Conservation (phyloP, 2,113 vertebrate genomes). For the Lonchura striata region DNA sequence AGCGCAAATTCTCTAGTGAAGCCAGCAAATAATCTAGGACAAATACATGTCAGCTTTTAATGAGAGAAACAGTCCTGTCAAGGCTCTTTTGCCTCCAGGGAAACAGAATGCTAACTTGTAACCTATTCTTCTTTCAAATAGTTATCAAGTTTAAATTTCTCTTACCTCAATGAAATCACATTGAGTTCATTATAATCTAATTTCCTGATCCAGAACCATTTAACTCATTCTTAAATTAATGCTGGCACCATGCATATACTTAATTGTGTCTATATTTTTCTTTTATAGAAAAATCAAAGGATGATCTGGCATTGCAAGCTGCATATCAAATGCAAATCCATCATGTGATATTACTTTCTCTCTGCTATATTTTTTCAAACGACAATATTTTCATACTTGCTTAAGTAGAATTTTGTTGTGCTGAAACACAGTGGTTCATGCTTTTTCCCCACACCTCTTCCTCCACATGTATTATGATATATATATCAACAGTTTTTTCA, state of each 20-base stretch:
- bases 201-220: conserved; percentile 46
- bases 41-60: conserved; percentile 7
- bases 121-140: not conserved
- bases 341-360: rapidly evolving
- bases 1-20: not conserved
- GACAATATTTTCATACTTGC: not conserved
- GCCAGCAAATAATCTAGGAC: not conserved
- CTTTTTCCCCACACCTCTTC: not conserved
- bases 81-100: conserved; percentile 16
- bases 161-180: conserved; percentile 30
- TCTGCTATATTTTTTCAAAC: not conserved
- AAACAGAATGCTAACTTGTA: not conserved
- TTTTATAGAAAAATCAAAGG: not conserved
- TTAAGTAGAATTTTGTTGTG: not conserved
- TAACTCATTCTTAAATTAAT: conserved; percentile 2
- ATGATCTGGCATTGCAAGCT: not conserved
- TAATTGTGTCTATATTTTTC: not conserved
- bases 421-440: not conserved
- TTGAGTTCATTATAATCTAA: conserved; percentile 25
- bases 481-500: not conserved
- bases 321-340: not conserved
- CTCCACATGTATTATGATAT: not conserved
- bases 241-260: not conserved
- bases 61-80: conserved; percentile 8
- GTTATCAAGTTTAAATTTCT: conserved; percentile 40